phyloP scores from a whole-genome alignment of 2,797 vertebrate genomes.

The Phrynocephalus vlangalii region DNA sequence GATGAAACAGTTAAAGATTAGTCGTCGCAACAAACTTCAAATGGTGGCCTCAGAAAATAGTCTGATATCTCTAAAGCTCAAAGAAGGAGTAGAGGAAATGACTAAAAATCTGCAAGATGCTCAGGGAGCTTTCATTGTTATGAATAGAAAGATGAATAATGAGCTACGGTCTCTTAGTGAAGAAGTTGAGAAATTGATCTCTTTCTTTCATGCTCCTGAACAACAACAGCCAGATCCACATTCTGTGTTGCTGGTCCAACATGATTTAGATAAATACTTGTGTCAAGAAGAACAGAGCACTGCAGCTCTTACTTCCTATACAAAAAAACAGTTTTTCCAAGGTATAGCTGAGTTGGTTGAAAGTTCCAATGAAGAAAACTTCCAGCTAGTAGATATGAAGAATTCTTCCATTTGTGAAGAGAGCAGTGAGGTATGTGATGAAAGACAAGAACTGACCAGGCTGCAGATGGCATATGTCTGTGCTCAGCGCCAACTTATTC shows the following conservation, averaged over 20 bases:
- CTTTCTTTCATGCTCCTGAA: slow-evolving; percentile 72
- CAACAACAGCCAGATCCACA: slow-evolving; percentile 50
- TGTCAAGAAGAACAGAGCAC: slow-evolving; percentile 87
- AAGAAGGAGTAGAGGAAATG: slow-evolving; percentile 73
- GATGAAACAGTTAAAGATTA: slow-evolving; percentile 83
- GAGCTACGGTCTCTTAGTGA: slow-evolving; percentile 80
- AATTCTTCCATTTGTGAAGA: slow-evolving; percentile 70
- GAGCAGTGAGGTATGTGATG: slow-evolving; percentile 67
- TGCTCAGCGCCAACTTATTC: slow-evolving; percentile 85
- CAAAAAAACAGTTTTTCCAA: slow-evolving; percentile 83
- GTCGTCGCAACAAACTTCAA: slow-evolving; percentile 84
- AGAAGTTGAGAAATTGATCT: slow-evolving; percentile 77
- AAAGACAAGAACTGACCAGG: slow-evolving; percentile 82
- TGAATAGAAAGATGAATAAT: slow-evolving; percentile 80
- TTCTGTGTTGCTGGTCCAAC: slow-evolving; percentile 82
- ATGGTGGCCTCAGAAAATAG: slow-evolving; percentile 74
- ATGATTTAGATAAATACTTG: slow-evolving; percentile 85
- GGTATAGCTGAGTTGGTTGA: slow-evolving; percentile 80
- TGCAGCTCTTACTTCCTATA: slow-evolving; percentile 81
- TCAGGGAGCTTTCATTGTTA: slow-evolving; percentile 71
- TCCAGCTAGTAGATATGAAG: slow-evolving; percentile 81
- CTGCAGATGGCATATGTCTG: slow-evolving; percentile 87
- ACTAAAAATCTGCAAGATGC: slow-evolving; percentile 75
- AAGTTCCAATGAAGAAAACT: slow-evolving; percentile 79
- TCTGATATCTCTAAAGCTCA: slow-evolving; percentile 76